These are phyloP conservation scores for Matsumyia berberina DNA, from an alignment of 2,888 invertebrate genomes.

Conservation along the genomic window DNA sequence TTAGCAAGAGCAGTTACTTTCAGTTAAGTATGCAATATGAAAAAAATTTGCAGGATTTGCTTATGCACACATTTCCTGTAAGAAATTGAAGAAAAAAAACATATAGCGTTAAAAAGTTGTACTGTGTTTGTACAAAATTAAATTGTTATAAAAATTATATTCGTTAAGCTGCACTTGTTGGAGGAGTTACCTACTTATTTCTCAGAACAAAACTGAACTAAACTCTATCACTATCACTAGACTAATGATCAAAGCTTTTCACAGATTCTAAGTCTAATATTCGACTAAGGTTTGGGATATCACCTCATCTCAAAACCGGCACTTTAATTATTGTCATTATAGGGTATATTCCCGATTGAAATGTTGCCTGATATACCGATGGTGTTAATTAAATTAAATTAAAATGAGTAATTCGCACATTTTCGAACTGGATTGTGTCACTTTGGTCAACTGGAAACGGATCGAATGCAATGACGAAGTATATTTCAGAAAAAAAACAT, in stretches of 20 bases:
- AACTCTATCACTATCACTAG: constrained; percentile 1
- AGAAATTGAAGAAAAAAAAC: background rate
- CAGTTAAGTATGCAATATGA: background rate
- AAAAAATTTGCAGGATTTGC: background rate
- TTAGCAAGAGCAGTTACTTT: constrained; percentile 18
- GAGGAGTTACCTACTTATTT: too few species aligned
- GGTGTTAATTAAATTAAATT: constrained; percentile 2
- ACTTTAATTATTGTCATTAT: constrained; percentile 21
- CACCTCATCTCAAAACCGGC: background rate
- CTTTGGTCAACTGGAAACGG: background rate
- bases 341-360: background rate
- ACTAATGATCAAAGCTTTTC: background rate
- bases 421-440: constrained; percentile 12
- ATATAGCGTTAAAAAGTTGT: background rate
- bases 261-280: background rate
- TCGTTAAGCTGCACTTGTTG: too few species aligned
- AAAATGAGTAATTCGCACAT: constrained; percentile 11
- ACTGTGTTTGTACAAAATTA: too few species aligned
- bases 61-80: constrained; percentile 48
- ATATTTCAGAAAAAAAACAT: background rate
- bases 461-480: background rate
- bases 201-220: background rate
- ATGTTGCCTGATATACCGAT: background rate
- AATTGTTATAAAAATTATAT: too few species aligned
- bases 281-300: background rate